Base-by-base conservation (phyloP, 2,888 invertebrate species). In the Agriopis aurantiaria region DNA sequence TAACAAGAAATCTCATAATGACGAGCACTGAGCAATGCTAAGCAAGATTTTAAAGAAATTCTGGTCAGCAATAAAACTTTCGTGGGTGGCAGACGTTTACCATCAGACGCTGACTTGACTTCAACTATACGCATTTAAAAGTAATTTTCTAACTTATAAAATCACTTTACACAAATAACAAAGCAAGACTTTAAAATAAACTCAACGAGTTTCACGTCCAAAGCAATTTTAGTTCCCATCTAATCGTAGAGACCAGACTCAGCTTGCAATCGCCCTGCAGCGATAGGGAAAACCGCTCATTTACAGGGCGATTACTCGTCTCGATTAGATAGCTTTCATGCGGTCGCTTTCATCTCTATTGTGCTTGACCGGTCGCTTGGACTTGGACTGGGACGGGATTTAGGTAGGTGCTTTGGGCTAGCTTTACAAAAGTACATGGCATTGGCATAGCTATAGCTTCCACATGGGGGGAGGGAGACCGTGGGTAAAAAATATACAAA, bases 291-390 rank as follows among this genome's bases (percentile, higher is more conserved):
- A 67, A 66, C 73, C 74, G 71, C 74, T 66, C 72, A 74, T 74
- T 76, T 73, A 68, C 48, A 64, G 65, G 51, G 51, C 69, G 67
- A 70, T 77, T 74, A 66, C 73, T 73, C 60, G 57, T 68, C 73
- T 69, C 68, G 71, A 77, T 74, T 75, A 75, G 66, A 74, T 71
- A 65, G 73, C 74, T 64, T 65, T 72, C 70, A 68, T 67, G 71
- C 66, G 72, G 70, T 68, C 59, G 52, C 66, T 69, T 70, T 72
- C 70, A 72, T 70, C 72, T 69, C 72, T 52, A 58, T 72, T 75
- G 67, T 72, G 57, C 64, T 68, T 70, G 70, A 68, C 69, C 72
- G 46, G 55, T 33, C 56, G 60, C 52, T 65, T 53, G 49, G 40
- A 17, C 64, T 53, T 41, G 55, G n/a, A 11, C 17, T 10, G 23